A percentile compares a stretch with the other conserved stretches of the same genome.
Conservation (phyloP, 2,797 vertebrate species). For the Muscicapa comitata region DNA sequence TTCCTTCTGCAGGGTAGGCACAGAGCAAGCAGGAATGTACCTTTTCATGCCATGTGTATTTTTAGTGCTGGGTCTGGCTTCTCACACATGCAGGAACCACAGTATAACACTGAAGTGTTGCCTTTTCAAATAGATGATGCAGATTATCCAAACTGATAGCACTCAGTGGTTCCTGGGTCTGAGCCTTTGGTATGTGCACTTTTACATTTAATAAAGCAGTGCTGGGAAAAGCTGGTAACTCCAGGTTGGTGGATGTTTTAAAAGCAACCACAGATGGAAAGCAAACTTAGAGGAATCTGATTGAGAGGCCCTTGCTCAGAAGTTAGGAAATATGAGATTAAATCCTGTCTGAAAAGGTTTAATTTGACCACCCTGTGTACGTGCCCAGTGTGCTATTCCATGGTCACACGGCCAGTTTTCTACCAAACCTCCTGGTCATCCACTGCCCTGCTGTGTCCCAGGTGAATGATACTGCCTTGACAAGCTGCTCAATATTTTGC, state of each 20-base stretch:
- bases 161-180: background rate
- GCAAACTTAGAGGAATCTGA: background rate
- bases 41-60: slow-evolving; percentile 27
- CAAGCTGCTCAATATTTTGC: background rate
- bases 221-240: background rate
- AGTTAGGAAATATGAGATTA: background rate
- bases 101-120: background rate
- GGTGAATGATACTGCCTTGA: background rate
- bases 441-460: background rate
- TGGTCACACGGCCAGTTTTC: background rate
- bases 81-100: background rate
- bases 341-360: background rate
- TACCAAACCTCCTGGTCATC: background rate
- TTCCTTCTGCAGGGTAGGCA: slow-evolving; percentile 4
- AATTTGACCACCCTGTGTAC: background rate
- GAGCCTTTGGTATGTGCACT: background rate
- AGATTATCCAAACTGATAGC: slow-evolving; percentile 3
- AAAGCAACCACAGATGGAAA: background rate
- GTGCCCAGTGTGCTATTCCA: background rate
- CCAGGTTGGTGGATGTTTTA: background rate
- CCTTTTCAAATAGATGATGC: slow-evolving; percentile 14
- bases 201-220: background rate
- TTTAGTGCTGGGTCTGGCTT: slow-evolving; percentile 32
- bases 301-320: background rate
- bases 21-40: background rate